Evolutionary conservation across 2,113 vertebrate genomes (phyloP), one percentile per base, ranked within the genome.

Genomic region (Clarias magur): DNA sequence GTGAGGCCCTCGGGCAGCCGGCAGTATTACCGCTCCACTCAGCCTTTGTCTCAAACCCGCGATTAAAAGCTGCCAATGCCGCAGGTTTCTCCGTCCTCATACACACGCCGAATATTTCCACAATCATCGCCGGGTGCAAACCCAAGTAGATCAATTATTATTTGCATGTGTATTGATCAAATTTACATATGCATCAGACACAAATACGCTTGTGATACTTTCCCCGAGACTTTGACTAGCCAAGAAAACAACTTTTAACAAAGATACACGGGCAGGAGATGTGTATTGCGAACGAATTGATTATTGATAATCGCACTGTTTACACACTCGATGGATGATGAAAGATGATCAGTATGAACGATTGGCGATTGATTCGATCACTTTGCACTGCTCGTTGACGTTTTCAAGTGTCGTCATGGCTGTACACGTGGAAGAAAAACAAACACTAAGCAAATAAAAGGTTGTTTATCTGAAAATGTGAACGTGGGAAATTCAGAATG

Each of bases 111-210:
- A 82, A 27, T 21, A 86, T 65, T 62, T 87, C 54, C 82, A 62
- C 38, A 72, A 80, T 78, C 85, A 68, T 73, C 27, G 68, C 34
- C 17, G 21, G 13, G 63, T 56, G 54, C 63, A 83, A 62, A 48
- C 53, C 60, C 68, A 75, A 79, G 42, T 38, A 83, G 54, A 83
- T 89, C 84, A 13, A 88, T 89, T 8, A 17, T 75, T 56, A 83
- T 89, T 86, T 88, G 80, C 83, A 89, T 86, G 86, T 85, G 85
- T 38, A 89, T 89, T 53, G 53, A 88, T 87, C 10, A 3, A 3
- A 89, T 89, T 83, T 85, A 62, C 83, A 87, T 87, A 89, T 85
- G 85, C 60, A 85, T 87, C 53, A 79, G 67, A 53, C 79, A 21
- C 10, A 2, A 65, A 19, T 72, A 30, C 0, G 73, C 53, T 23